Evolutionary conservation across 1,140 invertebrate species (phyloP), one percentile per base, ranked within the genome.

Genomic region (Uloborus diversus): DNA sequence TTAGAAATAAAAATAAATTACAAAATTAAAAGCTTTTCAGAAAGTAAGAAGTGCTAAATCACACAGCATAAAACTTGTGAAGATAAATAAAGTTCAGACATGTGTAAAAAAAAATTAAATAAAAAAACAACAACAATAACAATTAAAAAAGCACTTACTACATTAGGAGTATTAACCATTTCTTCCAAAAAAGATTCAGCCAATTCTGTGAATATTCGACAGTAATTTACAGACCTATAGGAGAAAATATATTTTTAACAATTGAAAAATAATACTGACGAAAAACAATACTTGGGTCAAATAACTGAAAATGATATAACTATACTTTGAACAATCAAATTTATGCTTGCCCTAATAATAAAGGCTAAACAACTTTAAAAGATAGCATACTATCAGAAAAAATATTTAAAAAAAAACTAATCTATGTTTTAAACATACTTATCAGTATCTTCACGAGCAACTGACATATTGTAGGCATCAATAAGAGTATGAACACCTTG

Each of bases 161-260:
- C 87, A 83, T 80, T 85, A 86, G 42, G 89, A 87, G 69, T 85
- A 85, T 33, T 84, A 9, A 97, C 89, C 82, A 99, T 95, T 84
- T 92, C 92, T 69, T 93, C 91, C 81, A 99, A 88, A 86, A 98
- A 94, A 14, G 94, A 92, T 88, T 99, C 96, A 28, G 92, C 95
- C 62, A 98, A 87, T 86, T 98, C 96, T 17, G 96, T 97, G 86
- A 99, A 99, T 82, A 99, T 92, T 82, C 96, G 91, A 85, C 94
- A 95, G 86, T 96, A 98, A 85, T 97, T 98, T 65, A 95, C 90
- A 23, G 94, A 94, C 82, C 92, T 92, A 83, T 81, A 87, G 86
- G 83, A 84, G 20, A 76, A 81, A 13, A n/a, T n/a, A n/a, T n/a
- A n/a, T n/a, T n/a, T n/a, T n/a, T n/a, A n/a, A n/a, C n/a, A n/a